Conservation (phyloP, 2,113 vertebrate species). For the Seriola aureovittata region DNA sequence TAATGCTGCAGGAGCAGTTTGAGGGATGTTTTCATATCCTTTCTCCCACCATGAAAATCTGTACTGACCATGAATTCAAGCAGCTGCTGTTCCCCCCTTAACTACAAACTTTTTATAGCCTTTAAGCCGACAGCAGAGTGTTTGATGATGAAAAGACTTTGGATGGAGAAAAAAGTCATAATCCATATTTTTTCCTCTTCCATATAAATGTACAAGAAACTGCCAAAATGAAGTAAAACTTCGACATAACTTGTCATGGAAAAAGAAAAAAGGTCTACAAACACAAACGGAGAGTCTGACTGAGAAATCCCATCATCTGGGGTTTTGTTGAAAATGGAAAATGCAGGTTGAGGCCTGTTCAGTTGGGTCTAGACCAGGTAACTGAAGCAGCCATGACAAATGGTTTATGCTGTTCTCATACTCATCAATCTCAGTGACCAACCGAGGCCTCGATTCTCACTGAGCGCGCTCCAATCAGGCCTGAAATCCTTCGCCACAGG, state of each 20-base stretch:
- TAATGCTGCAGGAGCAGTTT: no score
- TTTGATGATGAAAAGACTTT: neutral
- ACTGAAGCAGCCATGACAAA: constrained; percentile 27
- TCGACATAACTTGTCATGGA: neutral
- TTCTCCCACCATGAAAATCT: neutral
- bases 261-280: neutral
- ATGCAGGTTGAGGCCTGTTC: neutral
- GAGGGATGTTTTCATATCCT: neutral
- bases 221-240: neutral
- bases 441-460: neutral
- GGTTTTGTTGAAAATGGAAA: constrained; percentile 31
- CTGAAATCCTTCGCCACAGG: neutral
- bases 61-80: neutral
- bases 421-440: constrained; percentile 29
- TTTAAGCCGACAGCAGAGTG: neutral
- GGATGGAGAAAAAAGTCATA: neutral
- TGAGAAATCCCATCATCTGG: constrained; percentile 25
- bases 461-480: constrained; percentile 6
- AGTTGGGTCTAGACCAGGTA: constrained; percentile 21
- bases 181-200: neutral
- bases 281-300: constrained; percentile 6
- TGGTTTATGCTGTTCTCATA: constrained; percentile 13
- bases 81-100: neutral
- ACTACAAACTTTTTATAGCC: neutral
- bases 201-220: neutral